Evolutionary conservation across 2,888 invertebrate species (phyloP).

Genomic region (Eristalis intricaria): DNA sequence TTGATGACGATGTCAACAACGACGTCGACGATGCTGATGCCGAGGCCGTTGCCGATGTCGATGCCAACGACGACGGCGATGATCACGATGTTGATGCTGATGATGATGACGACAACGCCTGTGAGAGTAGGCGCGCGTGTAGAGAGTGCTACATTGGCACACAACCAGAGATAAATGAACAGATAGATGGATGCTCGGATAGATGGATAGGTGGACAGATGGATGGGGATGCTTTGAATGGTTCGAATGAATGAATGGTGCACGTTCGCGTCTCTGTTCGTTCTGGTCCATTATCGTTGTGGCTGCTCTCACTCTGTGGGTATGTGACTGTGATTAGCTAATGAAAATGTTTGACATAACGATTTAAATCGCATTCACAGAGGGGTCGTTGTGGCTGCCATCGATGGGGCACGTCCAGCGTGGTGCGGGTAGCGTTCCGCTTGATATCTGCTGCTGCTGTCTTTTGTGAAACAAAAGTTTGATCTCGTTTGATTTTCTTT

Average conservation of each 20-base stretch:
- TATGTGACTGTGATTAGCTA: slow-evolving; percentile 58
- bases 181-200: slow-evolving; percentile 22
- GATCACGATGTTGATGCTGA: slow-evolving; percentile 22
- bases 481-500: not conserved
- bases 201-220: slow-evolving; percentile 13
- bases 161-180: slow-evolving; percentile 53
- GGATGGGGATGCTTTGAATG: slow-evolving; percentile 40
- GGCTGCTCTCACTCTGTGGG: slow-evolving; percentile 46
- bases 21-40: slow-evolving; percentile 24
- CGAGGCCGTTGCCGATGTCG: slow-evolving; percentile 67
- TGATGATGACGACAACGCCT: slow-evolving; percentile 55
- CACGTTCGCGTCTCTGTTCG: slow-evolving; percentile 52
- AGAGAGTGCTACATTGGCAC: slow-evolving; percentile 46
- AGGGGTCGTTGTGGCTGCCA: not conserved
- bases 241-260: slow-evolving; percentile 52
- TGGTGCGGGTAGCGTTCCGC: not conserved
- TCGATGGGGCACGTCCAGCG: not conserved
- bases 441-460: not conserved
- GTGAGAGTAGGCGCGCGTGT: slow-evolving; percentile 1
- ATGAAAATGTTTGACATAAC: slow-evolving; percentile 68
- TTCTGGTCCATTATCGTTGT: slow-evolving; percentile 54
- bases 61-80: slow-evolving; percentile 66
- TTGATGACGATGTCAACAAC: slow-evolving; percentile 72
- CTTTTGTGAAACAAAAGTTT: not conserved
- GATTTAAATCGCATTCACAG: slow-evolving; percentile 46